Evolutionary conservation across 2,797 vertebrate species (phyloP).

Genomic region (Hoplostethus mediterraneus): DNA sequence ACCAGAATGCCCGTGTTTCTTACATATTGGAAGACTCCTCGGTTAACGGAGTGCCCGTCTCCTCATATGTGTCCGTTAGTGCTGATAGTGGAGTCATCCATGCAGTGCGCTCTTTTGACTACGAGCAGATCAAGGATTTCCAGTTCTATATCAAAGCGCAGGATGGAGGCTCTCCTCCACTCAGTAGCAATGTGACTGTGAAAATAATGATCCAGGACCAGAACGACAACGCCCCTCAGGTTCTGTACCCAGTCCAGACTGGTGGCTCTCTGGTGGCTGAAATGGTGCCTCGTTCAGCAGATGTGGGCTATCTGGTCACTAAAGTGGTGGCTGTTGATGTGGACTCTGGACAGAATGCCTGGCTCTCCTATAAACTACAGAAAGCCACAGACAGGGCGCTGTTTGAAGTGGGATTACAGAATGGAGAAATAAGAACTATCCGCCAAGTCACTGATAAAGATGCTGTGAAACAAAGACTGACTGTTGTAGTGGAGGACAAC

Average conservation of each 20-base stretch:
- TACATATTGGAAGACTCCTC: constrained; percentile 59
- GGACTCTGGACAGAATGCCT: constrained; percentile 81
- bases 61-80: constrained; percentile 61
- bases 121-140: constrained; percentile 74
- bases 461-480: constrained; percentile 48
- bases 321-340: constrained; percentile 61
- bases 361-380: constrained; percentile 86
- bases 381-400: constrained; percentile 72
- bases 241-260: constrained; percentile 11
- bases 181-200: constrained; percentile 21
- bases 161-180: constrained; percentile 69
- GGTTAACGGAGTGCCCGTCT: constrained; percentile 22
- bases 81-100: constrained; percentile 57
- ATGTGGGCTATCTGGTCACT: constrained; percentile 54
- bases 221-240: too few species aligned
- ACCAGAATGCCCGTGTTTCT: constrained; percentile 63
- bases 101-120: constrained; percentile 74
- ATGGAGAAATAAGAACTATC: constrained; percentile 79
- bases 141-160: constrained; percentile 62
- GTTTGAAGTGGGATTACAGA: constrained; percentile 60
- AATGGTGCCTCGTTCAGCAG: constrained; percentile 65
- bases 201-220: too few species aligned
- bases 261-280: constrained; percentile 51
- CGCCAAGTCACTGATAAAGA: constrained; percentile 78
- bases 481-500: constrained; percentile 51